These are phyloP conservation scores for Aethina tumida DNA, from an alignment of 1,140 invertebrate species.

Conservation along the genomic window DNA sequence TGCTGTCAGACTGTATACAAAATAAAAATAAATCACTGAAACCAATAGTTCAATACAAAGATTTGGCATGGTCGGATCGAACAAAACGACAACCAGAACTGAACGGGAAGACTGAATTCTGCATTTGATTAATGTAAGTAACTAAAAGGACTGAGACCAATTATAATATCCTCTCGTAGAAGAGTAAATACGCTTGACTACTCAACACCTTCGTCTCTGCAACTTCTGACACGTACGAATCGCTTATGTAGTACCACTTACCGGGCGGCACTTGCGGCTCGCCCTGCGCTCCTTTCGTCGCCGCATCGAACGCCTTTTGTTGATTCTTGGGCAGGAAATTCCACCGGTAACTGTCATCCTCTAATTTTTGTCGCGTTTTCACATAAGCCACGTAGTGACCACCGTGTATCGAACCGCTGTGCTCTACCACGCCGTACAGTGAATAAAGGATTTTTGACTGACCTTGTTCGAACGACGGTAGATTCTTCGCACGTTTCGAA, in stretches of 20 bases:
- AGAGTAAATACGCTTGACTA: constrained; percentile 91
- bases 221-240: constrained; percentile 73
- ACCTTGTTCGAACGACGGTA: constrained; percentile 49
- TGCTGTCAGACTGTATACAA: no score
- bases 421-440: constrained; percentile 90
- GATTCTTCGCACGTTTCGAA: constrained; percentile 59
- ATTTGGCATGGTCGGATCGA: no score
- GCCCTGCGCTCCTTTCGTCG: constrained; percentile 22
- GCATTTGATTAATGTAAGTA: no score
- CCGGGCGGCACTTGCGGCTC: constrained; percentile 51
- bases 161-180: constrained; percentile 85
- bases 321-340: constrained; percentile 54
- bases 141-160: constrained; percentile 4
- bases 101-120: no score
- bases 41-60: no score
- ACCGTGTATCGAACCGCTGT: constrained; percentile 78
- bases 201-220: constrained; percentile 70
- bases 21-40: no score
- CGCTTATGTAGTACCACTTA: constrained; percentile 90
- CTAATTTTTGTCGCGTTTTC: constrained; percentile 55
- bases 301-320: constrained; percentile 33
- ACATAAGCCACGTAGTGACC: constrained; percentile 97
- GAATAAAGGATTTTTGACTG: constrained; percentile 73
- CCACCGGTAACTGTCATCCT: constrained; percentile 51
- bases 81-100: no score